Conservation (phyloP, 1,140 invertebrate species). For the Scaptodrosophila lebanonensis region DNA sequence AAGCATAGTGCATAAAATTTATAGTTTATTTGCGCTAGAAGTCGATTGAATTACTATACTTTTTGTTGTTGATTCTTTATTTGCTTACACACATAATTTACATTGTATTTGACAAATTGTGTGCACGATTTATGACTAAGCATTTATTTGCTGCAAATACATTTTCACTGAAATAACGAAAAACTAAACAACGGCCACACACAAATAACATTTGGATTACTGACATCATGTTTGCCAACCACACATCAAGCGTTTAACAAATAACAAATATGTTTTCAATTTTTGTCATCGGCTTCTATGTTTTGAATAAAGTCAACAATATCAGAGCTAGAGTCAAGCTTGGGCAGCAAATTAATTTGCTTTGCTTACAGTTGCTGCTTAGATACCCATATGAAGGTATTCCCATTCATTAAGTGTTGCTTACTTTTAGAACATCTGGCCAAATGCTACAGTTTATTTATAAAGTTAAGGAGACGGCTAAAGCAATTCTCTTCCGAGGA, state of each 20-base stretch:
- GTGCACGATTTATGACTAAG: constrained; percentile 36
- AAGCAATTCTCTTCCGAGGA: too few relatives aligned
- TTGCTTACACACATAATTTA: not conserved
- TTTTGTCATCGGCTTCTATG: too few relatives aligned
- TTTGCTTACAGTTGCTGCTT: too few relatives aligned
- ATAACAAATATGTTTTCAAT: too few relatives aligned
- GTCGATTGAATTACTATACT: constrained; percentile 43
- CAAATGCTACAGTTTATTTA: too few relatives aligned
- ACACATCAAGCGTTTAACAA: not conserved
- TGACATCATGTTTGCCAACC: constrained; percentile 37
- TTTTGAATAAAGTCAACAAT: too few relatives aligned
- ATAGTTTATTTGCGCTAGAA: constrained; percentile 49
- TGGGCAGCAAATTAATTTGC: too few relatives aligned
- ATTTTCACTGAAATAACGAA: constrained; percentile 13
- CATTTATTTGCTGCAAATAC: constrained; percentile 55
- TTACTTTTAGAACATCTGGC: too few relatives aligned
- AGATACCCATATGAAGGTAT: too few relatives aligned
- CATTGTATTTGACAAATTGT: not conserved
- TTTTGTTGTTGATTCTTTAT: constrained; percentile 42
- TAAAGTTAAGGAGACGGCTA: too few relatives aligned
- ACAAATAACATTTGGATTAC: constrained; percentile 15
- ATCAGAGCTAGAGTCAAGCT: too few relatives aligned
- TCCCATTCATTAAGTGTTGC: too few relatives aligned
- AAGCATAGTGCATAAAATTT: constrained; percentile 32
- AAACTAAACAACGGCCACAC: constrained; percentile 3